Evolutionary conservation across 2,113 vertebrate genomes (phyloP), one percentile per base, ranked within the genome.

Genomic region (Lynx canadensis): DNA sequence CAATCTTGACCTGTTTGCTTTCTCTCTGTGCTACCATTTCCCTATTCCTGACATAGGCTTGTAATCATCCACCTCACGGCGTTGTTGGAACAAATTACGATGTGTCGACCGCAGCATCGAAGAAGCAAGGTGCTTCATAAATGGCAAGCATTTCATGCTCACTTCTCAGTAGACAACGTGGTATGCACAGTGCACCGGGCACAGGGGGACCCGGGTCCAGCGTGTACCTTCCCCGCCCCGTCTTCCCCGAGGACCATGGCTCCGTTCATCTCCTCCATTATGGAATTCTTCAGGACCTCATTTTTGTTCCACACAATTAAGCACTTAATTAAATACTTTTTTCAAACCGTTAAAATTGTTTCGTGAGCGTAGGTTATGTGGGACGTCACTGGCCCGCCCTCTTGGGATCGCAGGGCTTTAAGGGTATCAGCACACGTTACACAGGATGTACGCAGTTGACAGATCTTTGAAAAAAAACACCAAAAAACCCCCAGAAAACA

Each of bases 381-480:
- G 57, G 0, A 36, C 6, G 6, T 4, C 6, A 2, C 15, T 11
- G 68, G 55, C 38, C 38, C 5, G 0, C 4, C 10, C 13, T 45
- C 16, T 8, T 6, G 10, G 55, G 68, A 69, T n/a, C 68, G 25
- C 0, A 0, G 68, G 25, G 9, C 33, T 31, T n/a, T 65, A 4
- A 45, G 3, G 38, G 6, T 3, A 14, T 21, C 12, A 6, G 21
- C 31, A 33, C 13, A 19, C 0, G 4, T 71, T 23, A n/a, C 19
- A 83, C 15, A 83, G 45, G 1, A 19, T 1, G 10, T 13, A 16
- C 5, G 2, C 18, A 7, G 29, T 31, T 31, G 3, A 52, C 50
- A 45, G 69, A 18, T 57, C 14, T 4, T 38, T 82, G 79, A 79
- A 57, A 38, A 45, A 45, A n/a, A 63, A 31, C 7, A 16, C 15